Conservation (phyloP, 2,113 vertebrate genomes). For the Phaethornis superciliosus region DNA sequence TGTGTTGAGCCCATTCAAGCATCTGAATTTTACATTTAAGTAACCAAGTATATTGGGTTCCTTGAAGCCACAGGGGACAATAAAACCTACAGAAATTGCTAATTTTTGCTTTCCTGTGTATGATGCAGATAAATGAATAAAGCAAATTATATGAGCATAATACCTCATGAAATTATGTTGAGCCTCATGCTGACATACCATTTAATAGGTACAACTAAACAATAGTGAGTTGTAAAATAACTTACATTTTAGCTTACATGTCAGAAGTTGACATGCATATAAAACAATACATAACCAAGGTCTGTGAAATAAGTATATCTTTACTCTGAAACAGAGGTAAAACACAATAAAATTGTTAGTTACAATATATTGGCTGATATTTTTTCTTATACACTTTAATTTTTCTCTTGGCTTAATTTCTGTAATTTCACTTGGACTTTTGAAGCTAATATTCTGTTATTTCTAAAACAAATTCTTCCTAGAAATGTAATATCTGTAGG, state of each 20-base stretch:
- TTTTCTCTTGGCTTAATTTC: neutral
- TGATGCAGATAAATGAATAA: neutral
- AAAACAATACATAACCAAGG: neutral
- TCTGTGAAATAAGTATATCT: neutral
- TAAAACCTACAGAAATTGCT: neutral
- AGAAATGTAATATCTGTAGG: conserved; percentile 88
- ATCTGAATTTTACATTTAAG: neutral
- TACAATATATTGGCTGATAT: neutral
- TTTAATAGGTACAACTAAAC: neutral
- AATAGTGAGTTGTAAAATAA: neutral
- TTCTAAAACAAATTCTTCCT: conserved; percentile 23
- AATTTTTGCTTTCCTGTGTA: neutral
- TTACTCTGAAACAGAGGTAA: neutral
- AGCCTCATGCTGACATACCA: neutral
- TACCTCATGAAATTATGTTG: neutral
- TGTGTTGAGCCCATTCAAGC: neutral
- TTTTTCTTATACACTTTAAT: neutral
- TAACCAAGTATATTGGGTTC: neutral
- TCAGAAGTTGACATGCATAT: neutral
- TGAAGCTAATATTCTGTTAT: neutral
- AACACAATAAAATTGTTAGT: neutral
- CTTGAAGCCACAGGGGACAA: neutral
- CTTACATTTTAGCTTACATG: neutral
- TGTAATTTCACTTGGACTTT: neutral
- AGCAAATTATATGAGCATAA: neutral